A percentile compares a stretch with the other conserved stretches of the same genome.
Conservation (phyloP, 2,113 vertebrate species). For the Abramis brama region DNA sequence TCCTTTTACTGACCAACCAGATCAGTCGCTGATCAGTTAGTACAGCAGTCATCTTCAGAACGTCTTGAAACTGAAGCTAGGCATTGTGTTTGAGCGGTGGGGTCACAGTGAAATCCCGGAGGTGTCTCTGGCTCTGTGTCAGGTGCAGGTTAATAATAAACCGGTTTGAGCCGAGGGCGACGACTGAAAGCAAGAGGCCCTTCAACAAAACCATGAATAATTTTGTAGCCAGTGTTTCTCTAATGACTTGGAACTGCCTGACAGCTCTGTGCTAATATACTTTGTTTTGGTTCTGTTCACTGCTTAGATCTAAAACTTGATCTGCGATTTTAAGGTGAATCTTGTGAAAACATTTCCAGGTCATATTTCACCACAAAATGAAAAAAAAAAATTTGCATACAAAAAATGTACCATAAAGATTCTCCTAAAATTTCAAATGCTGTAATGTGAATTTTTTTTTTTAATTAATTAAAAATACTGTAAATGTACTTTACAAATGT, state of each 20-base stretch:
- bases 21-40: not conserved
- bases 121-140: not conserved
- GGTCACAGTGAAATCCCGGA: not conserved
- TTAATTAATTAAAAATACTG: not conserved
- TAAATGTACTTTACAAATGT: not conserved
- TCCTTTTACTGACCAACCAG: slow-evolving; percentile 24
- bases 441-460: not conserved
- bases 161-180: slow-evolving; percentile 26
- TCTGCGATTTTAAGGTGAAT: not conserved
- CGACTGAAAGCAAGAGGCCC: slow-evolving; percentile 41
- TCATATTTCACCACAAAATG: not conserved
- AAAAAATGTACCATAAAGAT: not conserved
- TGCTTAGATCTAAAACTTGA: not conserved
- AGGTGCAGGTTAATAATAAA: slow-evolving; percentile 69
- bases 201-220: slow-evolving; percentile 54
- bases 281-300: not conserved
- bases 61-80: not conserved
- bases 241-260: slow-evolving; percentile 35
- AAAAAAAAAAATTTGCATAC: not conserved
- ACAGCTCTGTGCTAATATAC: not conserved
- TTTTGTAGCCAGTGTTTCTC: slow-evolving; percentile 44
- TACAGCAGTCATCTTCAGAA: not conserved
- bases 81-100: not conserved
- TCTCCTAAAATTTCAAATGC: not conserved
- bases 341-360: not conserved